Evolutionary conservation across 2,888 invertebrate genomes (phyloP), one percentile per base, ranked within the genome.

Genomic region (Melanophora roralis): DNA sequence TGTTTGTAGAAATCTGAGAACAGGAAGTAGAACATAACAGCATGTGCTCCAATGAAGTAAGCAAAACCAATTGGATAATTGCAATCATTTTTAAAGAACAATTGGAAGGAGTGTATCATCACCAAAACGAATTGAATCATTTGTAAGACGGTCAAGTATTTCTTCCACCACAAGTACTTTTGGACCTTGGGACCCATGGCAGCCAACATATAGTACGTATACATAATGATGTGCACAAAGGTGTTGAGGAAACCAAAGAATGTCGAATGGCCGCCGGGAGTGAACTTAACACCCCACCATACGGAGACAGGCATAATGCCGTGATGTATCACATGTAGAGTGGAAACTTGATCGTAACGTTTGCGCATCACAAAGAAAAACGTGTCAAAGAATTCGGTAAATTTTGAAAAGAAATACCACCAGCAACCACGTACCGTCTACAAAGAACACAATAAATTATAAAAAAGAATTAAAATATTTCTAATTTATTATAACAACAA

Each of bases 341-440:
- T 95, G 59, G 97, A 95, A 79, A 98, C 94, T 87, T 98, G 98
- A 89, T 95, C 94, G 89, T 94, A 94, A 90, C 98, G 97, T 92
- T 98, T 98, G 72, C 98, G 93, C 91, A 98, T 91, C 78, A 98
- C 95, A 91, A 98, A 98, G 92, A 98, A 98, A 87, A 97, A 93
- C 69, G 98, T 98, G 89, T 98, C 98, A 83, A 96, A 93, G 89
- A 98, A 95, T 90, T 98, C 98, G 73, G 96, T 95, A 90, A 98
- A 97, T 90, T 98, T 98, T 32, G 97, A 97, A 86, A 98, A 93
- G 89, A 95, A 97, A 87, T 97, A 98, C 96, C 96, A 96, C 97
- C 97, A 98, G 87, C 97, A 96, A 36, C 95, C 96, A 38, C 89
- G 88, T 3, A 94, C 95, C 91, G 96, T 96, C 96, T 96, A 91